Percentiles rank a stretch among this genome's conserved stretches.
phyloP scores from a whole-genome alignment of 2,113 vertebrate genomes.

The Hepsetus odoe region DNA sequence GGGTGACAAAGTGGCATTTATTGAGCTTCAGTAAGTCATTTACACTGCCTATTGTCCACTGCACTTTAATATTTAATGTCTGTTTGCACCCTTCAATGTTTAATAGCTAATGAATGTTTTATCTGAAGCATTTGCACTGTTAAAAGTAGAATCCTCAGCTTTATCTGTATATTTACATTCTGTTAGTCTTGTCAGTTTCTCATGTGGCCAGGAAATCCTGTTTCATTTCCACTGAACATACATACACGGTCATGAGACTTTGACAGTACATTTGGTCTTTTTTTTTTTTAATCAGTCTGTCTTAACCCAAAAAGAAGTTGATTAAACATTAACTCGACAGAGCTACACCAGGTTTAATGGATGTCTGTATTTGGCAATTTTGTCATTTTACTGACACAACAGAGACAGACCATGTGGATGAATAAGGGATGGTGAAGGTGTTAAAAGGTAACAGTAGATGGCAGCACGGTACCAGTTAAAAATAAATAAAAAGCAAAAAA shows the following conservation, averaged over 20 bases:
- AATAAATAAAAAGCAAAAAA: too few relatives aligned
- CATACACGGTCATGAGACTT: not conserved
- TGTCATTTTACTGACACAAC: conserved; percentile 36
- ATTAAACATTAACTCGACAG: not conserved
- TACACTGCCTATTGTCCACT: not conserved
- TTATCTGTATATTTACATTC: not conserved
- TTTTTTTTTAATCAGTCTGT: not conserved
- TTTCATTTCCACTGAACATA: not conserved
- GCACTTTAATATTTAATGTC: not conserved
- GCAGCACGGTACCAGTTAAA: conserved; percentile 59
- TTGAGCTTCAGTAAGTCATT: not conserved
- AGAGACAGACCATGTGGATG: conserved; percentile 20
- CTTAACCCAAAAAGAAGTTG: not conserved
- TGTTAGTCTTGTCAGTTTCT: conserved; percentile 12
- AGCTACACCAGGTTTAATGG: not conserved
- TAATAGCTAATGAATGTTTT: not conserved
- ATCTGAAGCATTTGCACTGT: not conserved
- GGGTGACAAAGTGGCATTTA: too few relatives aligned
- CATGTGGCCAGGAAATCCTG: conserved; percentile 47
- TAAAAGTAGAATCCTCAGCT: not conserved
- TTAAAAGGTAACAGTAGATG: conserved; percentile 67
- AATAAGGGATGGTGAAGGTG: conserved; percentile 28
- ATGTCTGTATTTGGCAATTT: not conserved
- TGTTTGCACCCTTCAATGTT: conserved; percentile 3
- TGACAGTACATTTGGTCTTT: not conserved